Percentiles rank a stretch among this genome's conserved stretches.
These are phyloP conservation scores for Parasteatoda tepidariorum DNA, from an alignment of 1,140 invertebrate genomes.

Conservation along the genomic window DNA sequence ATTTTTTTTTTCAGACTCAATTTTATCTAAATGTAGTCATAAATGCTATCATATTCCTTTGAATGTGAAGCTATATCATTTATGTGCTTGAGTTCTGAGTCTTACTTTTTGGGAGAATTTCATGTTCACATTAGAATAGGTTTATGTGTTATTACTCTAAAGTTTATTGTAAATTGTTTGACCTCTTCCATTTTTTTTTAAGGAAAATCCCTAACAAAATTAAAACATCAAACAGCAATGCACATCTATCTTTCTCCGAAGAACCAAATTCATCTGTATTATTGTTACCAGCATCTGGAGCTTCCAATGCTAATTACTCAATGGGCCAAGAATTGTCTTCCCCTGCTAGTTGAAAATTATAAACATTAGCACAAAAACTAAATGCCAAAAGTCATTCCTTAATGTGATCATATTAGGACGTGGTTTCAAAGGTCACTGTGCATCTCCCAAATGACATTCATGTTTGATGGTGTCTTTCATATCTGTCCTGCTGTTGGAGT, in stretches of 20 bases:
- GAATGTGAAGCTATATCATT: too few relatives aligned
- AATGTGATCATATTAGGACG: slow-evolving; percentile 55
- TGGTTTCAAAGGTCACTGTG: slow-evolving; percentile 43
- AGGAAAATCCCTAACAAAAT: slow-evolving; percentile 53
- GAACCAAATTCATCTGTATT: slow-evolving; percentile 54
- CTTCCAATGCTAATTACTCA: slow-evolving; percentile 42
- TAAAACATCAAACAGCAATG: slow-evolving; percentile 57
- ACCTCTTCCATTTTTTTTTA: background rate
- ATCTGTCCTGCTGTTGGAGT: slow-evolving; percentile 59
- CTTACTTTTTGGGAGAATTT: too few relatives aligned
- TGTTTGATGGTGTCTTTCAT: slow-evolving; percentile 60
- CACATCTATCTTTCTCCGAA: slow-evolving; percentile 56
- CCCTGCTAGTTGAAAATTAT: slow-evolving; percentile 56
- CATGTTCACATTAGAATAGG: too few relatives aligned
- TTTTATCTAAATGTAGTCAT: too few relatives aligned
- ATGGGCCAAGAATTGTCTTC: slow-evolving; percentile 59
- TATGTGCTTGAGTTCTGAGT: too few relatives aligned
- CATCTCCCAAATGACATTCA: slow-evolving; percentile 51
- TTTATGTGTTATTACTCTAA: background rate
- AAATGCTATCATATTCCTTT: too few relatives aligned
- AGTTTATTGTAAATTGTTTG: too few relatives aligned
- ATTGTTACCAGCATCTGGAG: slow-evolving; percentile 45
- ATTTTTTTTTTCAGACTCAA: too few relatives aligned
- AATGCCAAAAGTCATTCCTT: slow-evolving; percentile 60
- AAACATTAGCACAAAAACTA: slow-evolving; percentile 48